These are phyloP conservation scores for Lysiphlebus fabarum DNA, from an alignment of 1,140 invertebrate species.

Conservation along the genomic window DNA sequence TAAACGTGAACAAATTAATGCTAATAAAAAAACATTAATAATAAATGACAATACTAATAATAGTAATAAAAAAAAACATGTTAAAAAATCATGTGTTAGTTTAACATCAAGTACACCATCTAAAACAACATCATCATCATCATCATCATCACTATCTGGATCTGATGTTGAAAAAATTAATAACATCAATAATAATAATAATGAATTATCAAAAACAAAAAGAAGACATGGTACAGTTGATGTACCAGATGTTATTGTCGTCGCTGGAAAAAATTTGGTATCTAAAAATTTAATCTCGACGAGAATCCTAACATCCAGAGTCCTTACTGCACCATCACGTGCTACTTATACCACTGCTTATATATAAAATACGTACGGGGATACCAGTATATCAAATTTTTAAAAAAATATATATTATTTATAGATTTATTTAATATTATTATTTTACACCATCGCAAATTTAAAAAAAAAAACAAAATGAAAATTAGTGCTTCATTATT, in stretches of 20 bases:
- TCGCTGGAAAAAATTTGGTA: slow-evolving; percentile 37
- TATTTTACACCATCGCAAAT: too few species aligned
- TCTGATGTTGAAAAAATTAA: slow-evolving; percentile 11
- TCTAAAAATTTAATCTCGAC: slow-evolving; percentile 45
- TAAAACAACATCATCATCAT: background rate
- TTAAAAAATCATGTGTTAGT: background rate
- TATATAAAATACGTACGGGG: slow-evolving; percentile 46
- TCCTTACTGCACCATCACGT: slow-evolving; percentile 47
- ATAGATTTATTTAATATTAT: slow-evolving; percentile 6
- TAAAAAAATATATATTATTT: slow-evolving; percentile 25
- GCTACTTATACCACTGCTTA: slow-evolving; percentile 53
- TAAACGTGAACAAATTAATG: background rate
- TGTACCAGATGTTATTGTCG: slow-evolving; percentile 44
- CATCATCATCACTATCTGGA: background rate
- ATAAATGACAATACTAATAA: too few species aligned
- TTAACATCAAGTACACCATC: background rate
- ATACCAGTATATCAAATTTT: slow-evolving; percentile 25
- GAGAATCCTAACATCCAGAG: slow-evolving; percentile 47
- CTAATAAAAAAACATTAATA: too few species aligned
- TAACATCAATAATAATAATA: too few species aligned
- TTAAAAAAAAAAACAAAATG: too few species aligned
- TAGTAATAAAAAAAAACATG: too few species aligned
- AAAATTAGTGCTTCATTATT: too few species aligned
- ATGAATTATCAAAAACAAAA: background rate
- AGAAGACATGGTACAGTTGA: slow-evolving; percentile 33